Conservation (phyloP, 2,888 invertebrate species). For the Hyles lineata region DNA sequence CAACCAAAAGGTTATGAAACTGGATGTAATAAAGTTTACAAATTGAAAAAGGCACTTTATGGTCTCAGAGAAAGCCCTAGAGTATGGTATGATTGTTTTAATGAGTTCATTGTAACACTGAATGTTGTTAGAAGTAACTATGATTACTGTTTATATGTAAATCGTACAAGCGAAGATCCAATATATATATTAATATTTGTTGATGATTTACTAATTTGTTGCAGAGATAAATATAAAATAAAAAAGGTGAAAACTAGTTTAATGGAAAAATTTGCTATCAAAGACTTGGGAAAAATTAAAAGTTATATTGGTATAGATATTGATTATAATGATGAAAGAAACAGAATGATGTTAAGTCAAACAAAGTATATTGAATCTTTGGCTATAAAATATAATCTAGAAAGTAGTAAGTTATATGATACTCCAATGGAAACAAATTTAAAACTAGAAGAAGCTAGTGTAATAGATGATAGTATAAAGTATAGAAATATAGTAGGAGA, state of each 20-base stretch:
- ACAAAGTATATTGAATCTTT: conserved; percentile 44
- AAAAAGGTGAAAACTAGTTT: conserved; percentile 43
- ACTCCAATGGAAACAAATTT: conserved; percentile 45
- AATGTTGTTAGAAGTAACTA: background rate
- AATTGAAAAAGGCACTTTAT: background rate
- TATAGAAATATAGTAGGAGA: conserved; percentile 50
- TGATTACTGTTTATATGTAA: background rate
- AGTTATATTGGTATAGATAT: conserved; percentile 55
- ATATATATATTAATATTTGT: conserved; percentile 45
- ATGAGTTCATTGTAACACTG: background rate
- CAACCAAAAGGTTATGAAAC: background rate
- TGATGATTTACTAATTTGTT: conserved; percentile 48
- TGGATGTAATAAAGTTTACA: background rate
- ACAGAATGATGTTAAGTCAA: conserved; percentile 46
- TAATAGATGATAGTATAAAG: conserved; percentile 42
- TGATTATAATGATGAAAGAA: conserved; percentile 44
- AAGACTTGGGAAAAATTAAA: conserved; percentile 50
- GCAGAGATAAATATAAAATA: conserved; percentile 42
- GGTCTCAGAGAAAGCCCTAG: background rate
- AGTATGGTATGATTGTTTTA: background rate
- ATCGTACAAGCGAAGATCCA: background rate
- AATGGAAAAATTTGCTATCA: no score
- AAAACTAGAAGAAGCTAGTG: conserved; percentile 38
- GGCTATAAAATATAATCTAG: conserved; percentile 41
- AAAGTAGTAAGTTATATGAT: conserved; percentile 47